Conservation (phyloP, 2,113 vertebrate species). For the human region GRCh38 chr2:5121501-5122000, state of each 20-base stretch:
- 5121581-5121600: constrained; percentile 38
- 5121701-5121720: constrained; percentile 43
- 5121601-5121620: background rate
- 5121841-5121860: background rate
- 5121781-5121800: background rate
- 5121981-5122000: background rate
- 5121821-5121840: background rate
- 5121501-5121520: background rate
- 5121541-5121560: background rate
- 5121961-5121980: background rate
- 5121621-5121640: background rate
- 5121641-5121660: background rate
- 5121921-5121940: background rate
- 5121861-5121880: fast-evolving
- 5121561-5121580: background rate
- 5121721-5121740: constrained; percentile 27
- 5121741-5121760: constrained; percentile 42
- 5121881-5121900: background rate
- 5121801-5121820: background rate
- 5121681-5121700: constrained; percentile 29
- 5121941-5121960: background rate
- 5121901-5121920: background rate
- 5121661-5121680: constrained; percentile 50
- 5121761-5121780: background rate
- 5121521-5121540: constrained; percentile 27